Base-by-base conservation (phyloP, 2,113 vertebrate genomes). In the Callithrix jacchus region DNA sequence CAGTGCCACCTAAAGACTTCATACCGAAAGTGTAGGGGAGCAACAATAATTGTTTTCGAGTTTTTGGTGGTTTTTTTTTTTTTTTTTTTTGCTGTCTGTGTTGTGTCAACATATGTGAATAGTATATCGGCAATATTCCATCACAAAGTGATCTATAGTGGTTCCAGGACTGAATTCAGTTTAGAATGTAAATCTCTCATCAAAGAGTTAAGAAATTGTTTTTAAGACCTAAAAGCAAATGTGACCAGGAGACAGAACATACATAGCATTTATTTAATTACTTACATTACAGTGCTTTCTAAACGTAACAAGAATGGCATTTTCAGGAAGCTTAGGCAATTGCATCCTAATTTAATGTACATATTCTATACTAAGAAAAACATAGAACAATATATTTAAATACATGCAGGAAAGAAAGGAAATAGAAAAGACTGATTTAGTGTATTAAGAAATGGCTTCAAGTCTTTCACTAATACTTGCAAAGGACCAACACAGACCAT, bases 131-230 rank as follows among this genome's bases (percentile, higher is more conserved):
- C 66, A 90, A 61, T 49, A 64, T 76, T 91, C 81, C 64, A 77
- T 94, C 77, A 68, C 54, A 85, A 70, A 92, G 56, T 87, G 7
- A 20, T 89, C 79, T 95, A 27, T 87, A 71, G 12, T 93, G 64
- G 8, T 93, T 93, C 45, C 70, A 95, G 81, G 93, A 89, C 64
- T 84, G 87, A 92, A 96, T 83, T 93, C 18, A 93, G 18, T 92
- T 96, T 71, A 97, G 13, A 90, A 90, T 77, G 56, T 66, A 89
- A 94, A 96, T 93, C 25, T 83, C 86, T 87, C 45, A 54, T 80
- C 30, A 47, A 85, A 93, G 30, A 66, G 14, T 76, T 92, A 11
- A 89, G 37, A 89, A 32, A 8, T 70, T 3, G 64, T 81, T 93
- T 70, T 73, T 30, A 13, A 87, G 54, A 77, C 4, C 17, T 93